Conservation (phyloP, 2,797 vertebrate genomes). For the Microhierax caerulescens region DNA sequence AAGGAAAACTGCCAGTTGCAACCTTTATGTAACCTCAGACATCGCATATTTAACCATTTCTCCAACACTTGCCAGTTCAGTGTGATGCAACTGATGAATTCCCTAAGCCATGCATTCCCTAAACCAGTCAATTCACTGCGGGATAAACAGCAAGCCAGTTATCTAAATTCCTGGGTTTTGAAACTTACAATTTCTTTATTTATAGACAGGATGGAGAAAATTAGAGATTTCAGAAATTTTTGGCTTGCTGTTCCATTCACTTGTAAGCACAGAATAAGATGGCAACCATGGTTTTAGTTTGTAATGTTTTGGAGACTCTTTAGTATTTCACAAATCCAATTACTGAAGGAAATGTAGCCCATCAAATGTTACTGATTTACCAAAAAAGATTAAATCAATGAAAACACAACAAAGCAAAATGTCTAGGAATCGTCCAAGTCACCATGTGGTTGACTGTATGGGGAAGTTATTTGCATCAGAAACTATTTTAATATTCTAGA, state of each 20-base stretch:
- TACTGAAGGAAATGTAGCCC: neutral
- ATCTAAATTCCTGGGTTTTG: neutral
- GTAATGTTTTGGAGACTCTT: neutral
- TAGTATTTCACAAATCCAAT: neutral
- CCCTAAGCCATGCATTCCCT: neutral
- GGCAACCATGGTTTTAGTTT: neutral
- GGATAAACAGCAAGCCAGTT: neutral
- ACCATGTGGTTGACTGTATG: neutral
- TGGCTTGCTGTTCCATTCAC: neutral
- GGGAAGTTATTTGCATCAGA: neutral
- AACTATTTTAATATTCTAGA: neutral
- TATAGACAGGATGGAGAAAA: constrained; percentile 4
- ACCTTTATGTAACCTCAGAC: neutral
- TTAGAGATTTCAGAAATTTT: neutral
- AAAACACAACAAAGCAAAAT: neutral
- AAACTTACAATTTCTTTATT: neutral
- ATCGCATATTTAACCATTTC: neutral
- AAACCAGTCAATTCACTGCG: neutral
- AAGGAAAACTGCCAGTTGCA: neutral
- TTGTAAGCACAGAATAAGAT: constrained; percentile 11
- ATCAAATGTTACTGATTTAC: neutral
- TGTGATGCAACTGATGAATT: neutral
- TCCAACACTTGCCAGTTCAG: neutral
- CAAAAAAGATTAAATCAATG: neutral
- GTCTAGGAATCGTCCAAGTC: neutral